Percentiles rank a stretch among this genome's conserved stretches.
These are phyloP conservation scores for Hypercompe scribonia DNA, from an alignment of 2,888 invertebrate species.

Conservation along the genomic window DNA sequence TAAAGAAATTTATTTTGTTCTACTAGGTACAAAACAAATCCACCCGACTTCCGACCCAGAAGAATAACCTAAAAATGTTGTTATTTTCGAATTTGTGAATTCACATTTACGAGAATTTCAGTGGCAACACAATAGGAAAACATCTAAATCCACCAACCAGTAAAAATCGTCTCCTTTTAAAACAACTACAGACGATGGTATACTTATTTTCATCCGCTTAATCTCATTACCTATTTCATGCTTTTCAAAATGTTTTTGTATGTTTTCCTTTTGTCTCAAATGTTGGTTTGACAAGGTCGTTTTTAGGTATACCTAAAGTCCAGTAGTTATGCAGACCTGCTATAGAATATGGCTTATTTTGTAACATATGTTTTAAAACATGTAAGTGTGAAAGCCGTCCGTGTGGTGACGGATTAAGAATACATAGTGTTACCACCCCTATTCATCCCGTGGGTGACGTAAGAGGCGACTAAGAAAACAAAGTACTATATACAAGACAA, in stretches of 20 bases:
- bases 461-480: too few relatives aligned
- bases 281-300: background rate
- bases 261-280: background rate
- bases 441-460: too few relatives aligned
- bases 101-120: background rate
- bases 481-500: too few relatives aligned
- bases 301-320: background rate
- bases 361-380: background rate
- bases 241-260: background rate
- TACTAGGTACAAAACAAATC: background rate
- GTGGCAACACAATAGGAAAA: background rate
- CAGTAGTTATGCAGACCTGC: background rate
- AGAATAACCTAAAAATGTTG: background rate
- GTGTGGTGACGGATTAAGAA: too few relatives aligned
- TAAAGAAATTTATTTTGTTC: background rate
- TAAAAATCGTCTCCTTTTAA: background rate
- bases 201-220: background rate
- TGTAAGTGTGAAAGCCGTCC: background rate
- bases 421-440: too few relatives aligned
- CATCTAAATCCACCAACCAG: background rate
- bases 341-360: background rate
- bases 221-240: slow-evolving; percentile 1
- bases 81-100: background rate
- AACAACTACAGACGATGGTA: background rate
- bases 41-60: background rate